These are phyloP conservation scores for Xenopus petersii DNA, from an alignment of 2,797 vertebrate species.

Conservation along the genomic window DNA sequence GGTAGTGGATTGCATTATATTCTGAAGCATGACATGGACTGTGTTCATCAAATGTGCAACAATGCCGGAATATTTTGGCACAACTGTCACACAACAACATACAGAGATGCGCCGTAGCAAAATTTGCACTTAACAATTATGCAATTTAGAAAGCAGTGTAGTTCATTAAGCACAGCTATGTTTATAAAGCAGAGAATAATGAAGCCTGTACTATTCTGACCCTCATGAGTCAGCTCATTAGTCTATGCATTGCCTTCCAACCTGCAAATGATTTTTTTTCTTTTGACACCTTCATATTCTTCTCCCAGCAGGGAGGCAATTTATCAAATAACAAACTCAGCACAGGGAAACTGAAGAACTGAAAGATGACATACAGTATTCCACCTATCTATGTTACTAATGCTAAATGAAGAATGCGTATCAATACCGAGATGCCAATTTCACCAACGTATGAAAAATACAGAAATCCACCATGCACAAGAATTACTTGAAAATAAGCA, in stretches of 20 bases:
- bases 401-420: not conserved
- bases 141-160: no score
- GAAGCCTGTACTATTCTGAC: not conserved
- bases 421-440: no score
- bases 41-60: no score
- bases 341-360: not conserved
- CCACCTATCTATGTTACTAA: not conserved
- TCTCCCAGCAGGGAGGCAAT: slow-evolving; percentile 15
- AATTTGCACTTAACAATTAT: not conserved
- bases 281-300: slow-evolving; percentile 25
- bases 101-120: no score
- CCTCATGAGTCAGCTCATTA: slow-evolving; percentile 31
- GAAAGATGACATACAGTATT: not conserved
- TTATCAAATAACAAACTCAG: not conserved
- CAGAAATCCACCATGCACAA: no score
- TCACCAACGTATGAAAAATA: no score
- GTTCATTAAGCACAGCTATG: not conserved
- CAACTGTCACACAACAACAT: no score
- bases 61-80: no score
- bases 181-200: not conserved
- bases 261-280: slow-evolving; percentile 21
- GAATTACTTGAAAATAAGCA: no score
- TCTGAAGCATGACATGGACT: no score
- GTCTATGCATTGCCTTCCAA: slow-evolving; percentile 14
- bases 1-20: no score